phyloP scores from a whole-genome alignment of 2,888 invertebrate species.

The Synergus japonicus region DNA sequence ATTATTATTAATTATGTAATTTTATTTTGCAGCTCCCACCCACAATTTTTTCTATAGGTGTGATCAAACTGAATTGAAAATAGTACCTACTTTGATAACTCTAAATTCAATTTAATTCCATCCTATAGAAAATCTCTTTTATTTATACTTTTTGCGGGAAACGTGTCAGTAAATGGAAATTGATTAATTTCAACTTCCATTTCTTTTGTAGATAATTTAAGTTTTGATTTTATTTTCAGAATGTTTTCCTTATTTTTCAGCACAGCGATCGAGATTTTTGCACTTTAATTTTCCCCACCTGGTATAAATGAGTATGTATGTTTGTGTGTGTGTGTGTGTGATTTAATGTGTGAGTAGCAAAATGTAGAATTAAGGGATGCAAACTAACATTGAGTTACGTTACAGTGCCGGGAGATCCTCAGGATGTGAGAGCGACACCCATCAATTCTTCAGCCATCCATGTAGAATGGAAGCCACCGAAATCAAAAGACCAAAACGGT shows the following conservation, averaged over 20 bases:
- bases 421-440: constrained; percentile 91
- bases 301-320: constrained; percentile 46
- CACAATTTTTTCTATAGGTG: constrained; percentile 40
- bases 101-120: neutral
- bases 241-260: constrained; percentile 49
- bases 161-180: neutral
- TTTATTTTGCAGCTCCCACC: constrained; percentile 44
- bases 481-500: constrained; percentile 94
- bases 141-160: neutral
- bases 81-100: neutral
- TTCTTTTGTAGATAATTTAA: constrained; percentile 31
- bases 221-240: constrained; percentile 38
- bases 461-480: constrained; percentile 96
- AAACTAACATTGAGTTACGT: constrained; percentile 71
- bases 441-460: constrained; percentile 97
- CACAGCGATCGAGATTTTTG: constrained; percentile 43
- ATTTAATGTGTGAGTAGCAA: constrained; percentile 56
- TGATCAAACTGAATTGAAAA: constrained; percentile 13
- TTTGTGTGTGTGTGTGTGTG: constrained; percentile 55
- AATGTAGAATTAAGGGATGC: constrained; percentile 50
- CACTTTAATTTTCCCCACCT: constrained; percentile 50
- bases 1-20: constrained; percentile 11
- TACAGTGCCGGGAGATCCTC: constrained; percentile 98
- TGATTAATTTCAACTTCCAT: neutral
- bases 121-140: constrained; percentile 10